Evolutionary conservation across 2,113 vertebrate species (phyloP).

Genomic region (Cheirogaleus medius): DNA sequence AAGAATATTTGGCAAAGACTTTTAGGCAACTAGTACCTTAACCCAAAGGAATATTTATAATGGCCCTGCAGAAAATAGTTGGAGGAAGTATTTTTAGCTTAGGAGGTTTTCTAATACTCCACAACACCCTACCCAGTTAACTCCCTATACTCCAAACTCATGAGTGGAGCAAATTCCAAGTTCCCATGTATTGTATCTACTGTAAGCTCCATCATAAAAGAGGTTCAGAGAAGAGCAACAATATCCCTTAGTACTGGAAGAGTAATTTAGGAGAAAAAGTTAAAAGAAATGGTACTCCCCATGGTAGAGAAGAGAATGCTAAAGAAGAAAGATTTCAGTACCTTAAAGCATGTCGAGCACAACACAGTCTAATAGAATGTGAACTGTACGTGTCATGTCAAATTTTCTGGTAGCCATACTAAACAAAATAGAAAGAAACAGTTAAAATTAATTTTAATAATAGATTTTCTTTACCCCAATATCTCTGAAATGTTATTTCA

Average conservation of each 20-base stretch:
- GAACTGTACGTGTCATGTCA: neutral
- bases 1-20: neutral
- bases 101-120: neutral
- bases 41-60: neutral
- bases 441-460: neutral
- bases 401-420: neutral
- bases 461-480: neutral
- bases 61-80: neutral
- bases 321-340: neutral
- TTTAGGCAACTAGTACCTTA: neutral
- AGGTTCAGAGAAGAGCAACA: neutral
- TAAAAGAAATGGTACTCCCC: neutral
- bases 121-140: neutral
- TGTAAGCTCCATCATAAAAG: neutral
- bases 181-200: neutral
- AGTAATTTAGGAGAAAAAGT: constrained; percentile 2
- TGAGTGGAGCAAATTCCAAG: neutral
- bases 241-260: neutral
- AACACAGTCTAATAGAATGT: neutral
- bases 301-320: neutral
- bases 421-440: neutral
- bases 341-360: neutral
- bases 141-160: neutral
- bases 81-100: neutral
- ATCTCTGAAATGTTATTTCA: neutral